Percentiles rank a stretch among this genome's conserved stretches.
Conservation (phyloP, 2,797 vertebrate species). For the Argyrosomus regius region DNA sequence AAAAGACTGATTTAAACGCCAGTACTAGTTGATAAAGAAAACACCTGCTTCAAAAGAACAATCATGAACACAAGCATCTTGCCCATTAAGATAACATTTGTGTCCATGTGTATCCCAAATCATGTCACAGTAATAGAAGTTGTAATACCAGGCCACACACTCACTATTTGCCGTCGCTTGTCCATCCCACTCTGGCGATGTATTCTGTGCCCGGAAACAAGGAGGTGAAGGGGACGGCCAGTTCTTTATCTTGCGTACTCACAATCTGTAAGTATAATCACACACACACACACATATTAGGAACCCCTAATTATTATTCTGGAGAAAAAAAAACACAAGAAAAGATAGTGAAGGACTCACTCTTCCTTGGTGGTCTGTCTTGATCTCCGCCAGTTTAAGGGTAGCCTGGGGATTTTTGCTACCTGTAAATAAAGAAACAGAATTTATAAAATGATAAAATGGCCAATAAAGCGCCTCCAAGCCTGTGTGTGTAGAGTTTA, state of each 20-base stretch:
- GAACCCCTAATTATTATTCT: background rate
- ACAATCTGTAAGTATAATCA: slow-evolving; percentile 86
- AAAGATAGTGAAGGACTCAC: slow-evolving; percentile 75
- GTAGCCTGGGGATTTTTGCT: slow-evolving; percentile 97
- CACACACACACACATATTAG: slow-evolving; percentile 13
- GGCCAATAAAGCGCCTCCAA: background rate
- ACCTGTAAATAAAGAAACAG: slow-evolving; percentile 78
- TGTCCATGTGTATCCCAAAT: background rate
- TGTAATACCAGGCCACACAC: slow-evolving; percentile 26
- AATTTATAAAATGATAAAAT: background rate
- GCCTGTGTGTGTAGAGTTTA: background rate
- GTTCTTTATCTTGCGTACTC: slow-evolving; percentile 91
- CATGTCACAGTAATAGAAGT: background rate
- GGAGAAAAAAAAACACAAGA: background rate
- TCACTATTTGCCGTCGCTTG: slow-evolving; percentile 95
- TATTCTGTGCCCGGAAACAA: slow-evolving; percentile 95
- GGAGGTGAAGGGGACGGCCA: slow-evolving; percentile 89
- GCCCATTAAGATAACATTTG: background rate
- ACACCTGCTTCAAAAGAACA: background rate
- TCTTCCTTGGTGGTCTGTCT: slow-evolving; percentile 91
- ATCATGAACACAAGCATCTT: background rate
- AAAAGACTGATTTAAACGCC: background rate
- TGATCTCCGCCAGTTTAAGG: slow-evolving; percentile 94
- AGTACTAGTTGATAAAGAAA: background rate
- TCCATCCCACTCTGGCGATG: slow-evolving; percentile 97